Conservation (phyloP, 2,888 invertebrate species). For the Orthosia cruda region DNA sequence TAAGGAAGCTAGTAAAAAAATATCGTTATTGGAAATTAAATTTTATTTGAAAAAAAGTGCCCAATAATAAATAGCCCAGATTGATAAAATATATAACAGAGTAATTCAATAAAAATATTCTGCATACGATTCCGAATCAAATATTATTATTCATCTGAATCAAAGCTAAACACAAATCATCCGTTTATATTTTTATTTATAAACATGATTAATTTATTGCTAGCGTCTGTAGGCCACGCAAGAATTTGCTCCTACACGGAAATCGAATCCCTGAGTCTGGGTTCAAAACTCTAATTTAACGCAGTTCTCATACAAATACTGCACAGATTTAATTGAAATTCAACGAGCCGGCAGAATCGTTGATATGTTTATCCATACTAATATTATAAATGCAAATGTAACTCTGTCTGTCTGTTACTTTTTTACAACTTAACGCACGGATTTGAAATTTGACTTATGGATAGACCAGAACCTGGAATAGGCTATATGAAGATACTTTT, state of each 20-base stretch:
- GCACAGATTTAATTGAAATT: constrained; percentile 53
- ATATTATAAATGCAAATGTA: constrained; percentile 41
- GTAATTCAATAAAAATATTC: not conserved
- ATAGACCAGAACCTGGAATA: no score
- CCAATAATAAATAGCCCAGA: no score
- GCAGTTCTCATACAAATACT: constrained; percentile 31
- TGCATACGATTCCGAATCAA: not conserved
- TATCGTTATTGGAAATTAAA: no score
- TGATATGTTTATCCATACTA: constrained; percentile 37
- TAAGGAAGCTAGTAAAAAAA: no score
- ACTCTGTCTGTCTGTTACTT: no score
- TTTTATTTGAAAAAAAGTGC: no score
- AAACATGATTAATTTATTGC: constrained; percentile 40
- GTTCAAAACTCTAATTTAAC: constrained; percentile 36
- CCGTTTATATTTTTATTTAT: constrained; percentile 8
- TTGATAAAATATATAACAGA: not conserved
- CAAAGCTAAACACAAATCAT: not conserved
- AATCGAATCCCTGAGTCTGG: constrained; percentile 37
- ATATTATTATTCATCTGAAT: not conserved
- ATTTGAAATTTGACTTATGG: no score
- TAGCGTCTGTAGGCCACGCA: constrained; percentile 14
- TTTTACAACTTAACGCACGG: no score
- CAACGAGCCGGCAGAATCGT: constrained; percentile 30
- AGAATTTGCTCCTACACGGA: constrained; percentile 31
- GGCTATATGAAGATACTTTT: no score